Base-by-base conservation (phyloP, 2,888 invertebrate genomes). In the Rambutsinella grinnellia region DNA sequence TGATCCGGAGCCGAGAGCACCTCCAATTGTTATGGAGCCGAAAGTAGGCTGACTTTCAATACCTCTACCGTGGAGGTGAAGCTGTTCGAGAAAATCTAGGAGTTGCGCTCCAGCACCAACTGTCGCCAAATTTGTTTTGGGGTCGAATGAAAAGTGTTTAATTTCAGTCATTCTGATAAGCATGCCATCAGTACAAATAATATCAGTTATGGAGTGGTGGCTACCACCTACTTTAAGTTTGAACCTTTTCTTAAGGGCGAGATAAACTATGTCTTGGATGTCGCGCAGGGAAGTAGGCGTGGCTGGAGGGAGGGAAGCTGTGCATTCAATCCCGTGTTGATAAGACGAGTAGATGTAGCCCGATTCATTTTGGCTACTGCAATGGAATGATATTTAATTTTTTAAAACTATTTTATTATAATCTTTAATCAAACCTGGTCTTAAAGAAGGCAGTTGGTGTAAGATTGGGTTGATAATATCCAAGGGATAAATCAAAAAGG, bases 1-100 rank as follows among this genome's bases (percentile, higher is more conserved):
- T 23, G 70, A 47, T 13, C 66, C 66, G 27, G 70, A 66, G 10
- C 71, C 76, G 2, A 76, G 5, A 10, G 67, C 67, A 15, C 77
- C 77, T 19, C 71, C 77, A 44, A 77, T 44, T 23, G 77, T 72
- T 8, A 72, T 68, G 24, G 57, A 62, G 2, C 54, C 63, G 54
- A 58, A 72, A 6, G 72, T 3, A 0, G 77, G 77, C 5, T 68
- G n/a, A 1, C 54, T 58, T 28, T 56, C 10, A 10, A 78, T 17
- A 0, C 68, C 47, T 15, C 67, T 17, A 2, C 23, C 51, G 0
- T 24, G 8, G 2, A 26, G 2, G 19, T 78, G 61, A 10, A 78
- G 67, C 6, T 46, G 21, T 28, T 57, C 51, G 6, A 51, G 27
- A 3, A 63, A 57, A 6, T 24, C 21, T 10, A n/a, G 19, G n/a